Evolutionary conservation across 2,113 vertebrate species (phyloP).

Genomic region (Pyxicephalus adspersus): DNA sequence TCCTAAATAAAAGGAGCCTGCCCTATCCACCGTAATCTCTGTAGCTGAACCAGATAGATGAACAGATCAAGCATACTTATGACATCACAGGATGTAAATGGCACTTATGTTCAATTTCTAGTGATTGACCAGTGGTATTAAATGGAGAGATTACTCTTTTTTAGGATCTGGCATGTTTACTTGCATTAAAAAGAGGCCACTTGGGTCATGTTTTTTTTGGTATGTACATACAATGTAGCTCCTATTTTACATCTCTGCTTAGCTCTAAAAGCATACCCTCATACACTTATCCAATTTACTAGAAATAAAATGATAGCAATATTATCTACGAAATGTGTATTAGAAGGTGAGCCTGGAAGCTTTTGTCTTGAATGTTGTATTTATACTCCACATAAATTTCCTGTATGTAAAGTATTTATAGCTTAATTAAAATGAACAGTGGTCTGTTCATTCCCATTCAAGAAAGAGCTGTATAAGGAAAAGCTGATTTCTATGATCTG

Average conservation of each 20-base stretch:
- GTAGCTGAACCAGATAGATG: too few species aligned
- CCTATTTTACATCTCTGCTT: constrained; percentile 19
- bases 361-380: constrained; percentile 31
- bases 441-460: constrained; percentile 20
- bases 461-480: constrained; percentile 42
- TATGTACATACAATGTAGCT: constrained; percentile 7
- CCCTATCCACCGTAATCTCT: too few species aligned
- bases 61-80: too few species aligned
- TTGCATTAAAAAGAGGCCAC: too few species aligned
- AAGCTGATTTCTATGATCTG: constrained; percentile 46
- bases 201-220: background rate
- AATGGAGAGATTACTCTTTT: too few species aligned
- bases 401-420: constrained; percentile 45
- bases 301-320: constrained; percentile 44
- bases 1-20: too few species aligned
- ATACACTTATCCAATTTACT: constrained; percentile 33
- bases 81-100: too few species aligned
- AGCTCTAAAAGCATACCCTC: constrained; percentile 6
- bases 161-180: too few species aligned
- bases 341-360: constrained; percentile 10
- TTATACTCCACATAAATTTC: constrained; percentile 44
- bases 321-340: constrained; percentile 24
- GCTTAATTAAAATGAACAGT: constrained; percentile 55
- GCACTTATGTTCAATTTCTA: too few species aligned
- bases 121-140: too few species aligned